These are phyloP conservation scores for Epirrhoe alternata DNA, from an alignment of 2,888 invertebrate species.

Conservation along the genomic window DNA sequence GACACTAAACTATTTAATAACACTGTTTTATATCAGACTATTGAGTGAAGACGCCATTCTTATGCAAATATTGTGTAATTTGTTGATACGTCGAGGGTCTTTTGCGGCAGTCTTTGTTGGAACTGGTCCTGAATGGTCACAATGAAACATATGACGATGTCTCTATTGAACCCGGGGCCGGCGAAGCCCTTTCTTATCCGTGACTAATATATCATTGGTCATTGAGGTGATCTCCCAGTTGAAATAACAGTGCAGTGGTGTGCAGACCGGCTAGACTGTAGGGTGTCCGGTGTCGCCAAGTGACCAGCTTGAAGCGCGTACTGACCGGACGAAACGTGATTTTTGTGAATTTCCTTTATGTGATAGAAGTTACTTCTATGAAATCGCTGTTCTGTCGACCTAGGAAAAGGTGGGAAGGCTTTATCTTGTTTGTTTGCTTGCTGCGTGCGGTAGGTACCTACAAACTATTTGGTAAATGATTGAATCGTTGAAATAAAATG, in stretches of 20 bases:
- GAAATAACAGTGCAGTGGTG: constrained; percentile 67
- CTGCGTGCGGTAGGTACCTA: too few species aligned
- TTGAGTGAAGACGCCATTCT: constrained; percentile 67
- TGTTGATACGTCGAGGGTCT: constrained; percentile 83
- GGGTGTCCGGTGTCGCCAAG: constrained; percentile 32
- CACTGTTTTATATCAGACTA: constrained; percentile 68
- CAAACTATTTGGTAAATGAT: too few species aligned
- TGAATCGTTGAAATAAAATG: not conserved
- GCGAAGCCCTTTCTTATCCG: constrained; percentile 61
- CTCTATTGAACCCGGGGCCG: constrained; percentile 69
- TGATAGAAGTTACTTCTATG: constrained; percentile 15
- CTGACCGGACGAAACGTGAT: constrained; percentile 23
- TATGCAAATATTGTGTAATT: constrained; percentile 83
- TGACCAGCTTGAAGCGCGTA: constrained; percentile 19
- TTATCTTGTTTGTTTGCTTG: constrained; percentile 12
- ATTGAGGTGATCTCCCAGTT: constrained; percentile 73
- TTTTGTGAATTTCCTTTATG: constrained; percentile 15
- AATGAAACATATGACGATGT: constrained; percentile 78
- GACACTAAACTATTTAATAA: constrained; percentile 72
- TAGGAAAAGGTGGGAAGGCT: constrained; percentile 24
- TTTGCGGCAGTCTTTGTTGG: constrained; percentile 79
- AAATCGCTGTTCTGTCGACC: constrained; percentile 6
- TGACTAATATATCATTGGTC: constrained; percentile 69
- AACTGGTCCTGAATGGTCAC: constrained; percentile 73
- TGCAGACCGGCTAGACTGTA: constrained; percentile 42